Evolutionary conservation across 2,888 invertebrate species (phyloP), one percentile per base, ranked within the genome.

Genomic region (Dioctria rufipes): DNA sequence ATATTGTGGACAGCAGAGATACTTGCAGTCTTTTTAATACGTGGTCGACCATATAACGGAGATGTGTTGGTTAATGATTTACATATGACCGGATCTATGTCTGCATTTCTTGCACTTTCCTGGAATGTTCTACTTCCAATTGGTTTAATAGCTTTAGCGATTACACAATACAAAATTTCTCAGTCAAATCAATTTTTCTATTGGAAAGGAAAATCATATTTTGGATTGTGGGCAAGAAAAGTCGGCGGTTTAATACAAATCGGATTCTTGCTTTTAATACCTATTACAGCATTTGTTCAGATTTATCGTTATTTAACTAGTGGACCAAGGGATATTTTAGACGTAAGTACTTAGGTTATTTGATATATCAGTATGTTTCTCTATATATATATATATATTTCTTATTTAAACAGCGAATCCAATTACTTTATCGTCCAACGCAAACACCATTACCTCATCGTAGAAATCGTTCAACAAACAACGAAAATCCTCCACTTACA

Each of bases 61-160:
- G 89, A 89, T 83, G 87, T 89, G 75, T 81, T 89, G 67, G 89
- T 89, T 3, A 89, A 89, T 65, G 88, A 88, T 82, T 82, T 89
- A 67, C 84, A 86, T n/a, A 87, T 89, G 85, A 90, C 90, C 90
- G 81, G 90, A 88, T 85, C 92, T 86, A 93, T 90, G 91, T 91
- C 89, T 0, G 92, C 92, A 6, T 89, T 96, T 82, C 88, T 95
- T 39, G 94, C 95, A 4, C 95, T 97, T 86, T 94, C 94, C 0
- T 97, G 97, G 97, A 97, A 95, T 86, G 95, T 97, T 3, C 90
- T 96, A 78, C 88, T 96, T 85, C 96, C 97, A 0, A 94, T 96
- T 78, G 92, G 94, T 5, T 89, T 96, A 77, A 93, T 96, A 90
- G 95, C 96, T 85, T 82, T 89, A 67, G 92, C 93, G 60, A 92